phyloP scores from a whole-genome alignment of 2,113 vertebrate genomes.

The Marcusenius ussheri region DNA sequence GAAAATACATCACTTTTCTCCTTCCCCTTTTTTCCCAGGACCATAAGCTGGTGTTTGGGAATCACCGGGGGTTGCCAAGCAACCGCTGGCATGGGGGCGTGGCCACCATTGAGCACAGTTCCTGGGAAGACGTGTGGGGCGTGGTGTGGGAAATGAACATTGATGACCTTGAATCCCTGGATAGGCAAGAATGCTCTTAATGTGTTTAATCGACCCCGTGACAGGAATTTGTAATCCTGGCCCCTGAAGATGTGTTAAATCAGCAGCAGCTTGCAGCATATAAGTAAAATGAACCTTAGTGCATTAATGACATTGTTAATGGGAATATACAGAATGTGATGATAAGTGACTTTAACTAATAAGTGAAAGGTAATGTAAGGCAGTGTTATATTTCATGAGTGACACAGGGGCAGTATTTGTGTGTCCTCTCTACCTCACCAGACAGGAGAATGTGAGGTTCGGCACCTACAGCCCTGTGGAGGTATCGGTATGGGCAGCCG shows the following conservation, averaged over 20 bases:
- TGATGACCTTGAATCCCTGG: constrained; percentile 64
- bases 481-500: constrained; percentile 59
- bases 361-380: neutral
- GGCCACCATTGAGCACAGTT: constrained; percentile 75
- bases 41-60: constrained; percentile 80
- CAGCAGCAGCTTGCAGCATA: neutral
- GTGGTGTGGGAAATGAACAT: constrained; percentile 78
- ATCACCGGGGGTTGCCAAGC: constrained; percentile 65
- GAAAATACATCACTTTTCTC: neutral
- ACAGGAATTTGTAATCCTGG: neutral
- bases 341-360: neutral
- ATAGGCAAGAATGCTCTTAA: constrained; percentile 62
- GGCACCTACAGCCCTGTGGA: constrained; percentile 73
- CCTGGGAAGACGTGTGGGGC: constrained; percentile 82
- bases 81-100: constrained; percentile 78
- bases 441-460: constrained; percentile 76
- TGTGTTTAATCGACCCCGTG: neutral
- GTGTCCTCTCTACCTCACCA: constrained; percentile 35
- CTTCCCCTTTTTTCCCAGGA: constrained; percentile 54
- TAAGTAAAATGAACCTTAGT: neutral
- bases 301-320: neutral
- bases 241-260: neutral
- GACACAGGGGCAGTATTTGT: neutral
- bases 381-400: neutral
- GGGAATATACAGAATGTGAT: neutral